A percentile compares a stretch with the other conserved stretches of the same genome.
These are phyloP conservation scores for Pogonocichla stellata DNA, from an alignment of 2,113 vertebrate species.

Conservation along the genomic window DNA sequence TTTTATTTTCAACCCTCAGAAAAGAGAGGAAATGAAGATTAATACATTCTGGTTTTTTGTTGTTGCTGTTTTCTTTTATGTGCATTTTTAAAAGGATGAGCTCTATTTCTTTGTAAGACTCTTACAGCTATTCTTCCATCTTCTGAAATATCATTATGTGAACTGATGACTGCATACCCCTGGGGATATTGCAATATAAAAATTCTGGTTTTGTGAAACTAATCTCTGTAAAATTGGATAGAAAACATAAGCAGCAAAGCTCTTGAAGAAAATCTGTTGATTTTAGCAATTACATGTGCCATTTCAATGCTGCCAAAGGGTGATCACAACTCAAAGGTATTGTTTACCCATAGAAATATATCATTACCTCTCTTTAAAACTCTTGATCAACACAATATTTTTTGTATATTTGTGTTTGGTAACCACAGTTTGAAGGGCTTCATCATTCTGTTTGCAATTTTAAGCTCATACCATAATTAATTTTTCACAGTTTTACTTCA, in stretches of 20 bases:
- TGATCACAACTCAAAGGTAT: constrained; percentile 12
- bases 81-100: background rate
- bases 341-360: constrained; percentile 9
- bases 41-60: background rate
- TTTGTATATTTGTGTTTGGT: background rate
- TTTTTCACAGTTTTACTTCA: background rate
- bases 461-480: background rate
- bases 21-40: background rate
- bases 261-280: constrained; percentile 45
- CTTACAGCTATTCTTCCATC: background rate
- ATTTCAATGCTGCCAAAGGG: constrained; percentile 5
- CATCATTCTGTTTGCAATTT: background rate
- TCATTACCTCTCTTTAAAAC: background rate
- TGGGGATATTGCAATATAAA: constrained; percentile 19
- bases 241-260: constrained; percentile 52
- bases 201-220: constrained; percentile 53
- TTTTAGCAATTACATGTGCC: constrained; percentile 33
- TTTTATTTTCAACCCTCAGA: background rate
- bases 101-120: background rate
- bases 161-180: background rate
- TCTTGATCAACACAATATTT: background rate
- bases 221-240: constrained; percentile 66
- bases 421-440: background rate
- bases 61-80: background rate
- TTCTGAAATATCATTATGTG: constrained; percentile 12